Evolutionary conservation across 2,113 vertebrate species (phyloP), one percentile per base, ranked within the genome.

Genomic region (Aix galericulata): DNA sequence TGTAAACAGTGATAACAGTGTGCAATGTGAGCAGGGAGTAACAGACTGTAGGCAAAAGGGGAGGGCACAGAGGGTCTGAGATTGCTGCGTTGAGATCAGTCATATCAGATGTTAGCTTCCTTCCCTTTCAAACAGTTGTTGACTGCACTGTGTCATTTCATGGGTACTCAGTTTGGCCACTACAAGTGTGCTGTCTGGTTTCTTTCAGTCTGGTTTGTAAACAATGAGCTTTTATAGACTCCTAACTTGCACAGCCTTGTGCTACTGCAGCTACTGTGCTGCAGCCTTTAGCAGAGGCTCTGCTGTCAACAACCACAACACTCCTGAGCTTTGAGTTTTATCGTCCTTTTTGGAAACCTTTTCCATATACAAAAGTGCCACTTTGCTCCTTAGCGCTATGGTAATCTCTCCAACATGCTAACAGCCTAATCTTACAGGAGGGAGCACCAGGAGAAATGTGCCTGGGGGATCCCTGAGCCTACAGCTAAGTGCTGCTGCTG

Each of bases 271-370:
- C 40, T 60, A 6, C 55, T 27, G 38, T 1, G 4, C 76, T 48
- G 38, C 78, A 91, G 78, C 53, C 29, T 64, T 53, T 17, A 53
- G 58, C 58, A 64, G 31, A 42, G 66, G 14, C 18, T 6, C 27
- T 56, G 73, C 59, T 62, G 53, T 42, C 4, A 2, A 12, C 22
- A 42, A 0, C 38, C 34, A 4, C 88, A 68, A 48, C 1, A 0
- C 48, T 82, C n/a, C 58, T 21, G 32, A 1, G 6, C 40, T 67
- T 62, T 79, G 66, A 53, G 32, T 82, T 69, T 56, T 42, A 8
- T 16, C 60, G 53, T 52, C 36, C 59, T 64, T 86, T 59, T 38
- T 8, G 13, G 58, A 34, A 34, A 44, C 29, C 42, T 77, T 71
- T 27, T 53, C 48, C 34, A 42, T 6, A 15, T 0, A 25, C 7